Evolutionary conservation across 1,140 invertebrate species (phyloP).

Genomic region (Eriocheir sinensis): DNA sequence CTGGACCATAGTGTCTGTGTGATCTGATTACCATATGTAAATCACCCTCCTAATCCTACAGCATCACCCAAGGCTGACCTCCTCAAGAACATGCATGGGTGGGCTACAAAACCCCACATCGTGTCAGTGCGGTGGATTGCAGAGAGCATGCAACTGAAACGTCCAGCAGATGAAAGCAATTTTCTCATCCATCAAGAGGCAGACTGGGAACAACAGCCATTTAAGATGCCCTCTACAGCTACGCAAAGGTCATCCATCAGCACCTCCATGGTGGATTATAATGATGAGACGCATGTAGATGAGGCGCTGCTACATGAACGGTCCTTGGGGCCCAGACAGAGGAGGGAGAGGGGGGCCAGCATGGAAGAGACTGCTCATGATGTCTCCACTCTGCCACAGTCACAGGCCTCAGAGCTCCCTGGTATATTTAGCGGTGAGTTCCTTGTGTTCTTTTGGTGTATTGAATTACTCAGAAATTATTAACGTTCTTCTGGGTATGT

Average conservation of each 20-base stretch:
- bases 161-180: slow-evolving; percentile 60
- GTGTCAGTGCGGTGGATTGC: slow-evolving; percentile 68
- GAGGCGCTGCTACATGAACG: background rate
- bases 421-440: background rate
- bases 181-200: slow-evolving; percentile 44
- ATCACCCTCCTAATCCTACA: too few relatives aligned
- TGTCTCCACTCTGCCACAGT: background rate
- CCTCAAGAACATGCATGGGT: slow-evolving; percentile 16
- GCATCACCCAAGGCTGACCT: slow-evolving; percentile 27
- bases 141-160: slow-evolving; percentile 61
- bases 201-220: background rate
- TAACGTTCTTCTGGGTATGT: too few relatives aligned
- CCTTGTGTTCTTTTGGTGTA: background rate
- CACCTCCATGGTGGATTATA: background rate
- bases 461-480: too few relatives aligned
- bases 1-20: too few relatives aligned
- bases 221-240: background rate
- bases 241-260: background rate
- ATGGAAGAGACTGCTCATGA: background rate
- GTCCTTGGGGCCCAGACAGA: background rate
- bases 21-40: too few relatives aligned
- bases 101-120: slow-evolving; percentile 61
- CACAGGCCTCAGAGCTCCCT: background rate
- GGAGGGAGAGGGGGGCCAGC: background rate
- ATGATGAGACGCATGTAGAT: slow-evolving; percentile 6